A percentile compares a stretch with the other conserved stretches of the same genome.
phyloP scores from a whole-genome alignment of 2,888 invertebrate species.

The Drosophila phalerata region DNA sequence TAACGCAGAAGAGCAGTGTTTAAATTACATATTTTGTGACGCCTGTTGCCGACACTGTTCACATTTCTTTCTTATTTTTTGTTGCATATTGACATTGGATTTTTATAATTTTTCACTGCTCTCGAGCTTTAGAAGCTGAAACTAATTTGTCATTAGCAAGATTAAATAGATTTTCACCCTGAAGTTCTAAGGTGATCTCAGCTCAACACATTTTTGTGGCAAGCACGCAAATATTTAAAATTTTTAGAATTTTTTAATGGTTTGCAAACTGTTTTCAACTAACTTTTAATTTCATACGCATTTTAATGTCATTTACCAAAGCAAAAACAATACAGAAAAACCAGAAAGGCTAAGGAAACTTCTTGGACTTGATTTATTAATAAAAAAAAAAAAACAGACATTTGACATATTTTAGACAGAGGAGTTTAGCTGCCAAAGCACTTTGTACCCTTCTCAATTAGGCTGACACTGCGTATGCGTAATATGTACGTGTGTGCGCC shows the following conservation, averaged over 20 bases:
- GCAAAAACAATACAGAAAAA: constrained; percentile 16
- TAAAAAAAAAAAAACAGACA: constrained; percentile 44
- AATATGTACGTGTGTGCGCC: constrained; percentile 48
- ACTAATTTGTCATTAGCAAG: constrained; percentile 49
- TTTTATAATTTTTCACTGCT: constrained; percentile 55
- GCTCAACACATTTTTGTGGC: constrained; percentile 3
- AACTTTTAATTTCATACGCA: constrained; percentile 56
- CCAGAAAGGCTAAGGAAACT: constrained; percentile 12
- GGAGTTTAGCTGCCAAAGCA: constrained; percentile 62
- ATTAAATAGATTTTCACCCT: neutral
- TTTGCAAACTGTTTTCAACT: constrained; percentile 11
- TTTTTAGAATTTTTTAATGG: constrained; percentile 10
- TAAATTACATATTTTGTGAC: constrained; percentile 52
- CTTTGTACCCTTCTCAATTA: constrained; percentile 78
- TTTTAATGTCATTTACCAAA: constrained; percentile 54
- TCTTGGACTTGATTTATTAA: constrained; percentile 30
- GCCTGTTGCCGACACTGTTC: constrained; percentile 41
- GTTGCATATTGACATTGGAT: constrained; percentile 30
- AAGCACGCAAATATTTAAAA: constrained; percentile 14
- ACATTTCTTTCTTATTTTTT: constrained; percentile 1
- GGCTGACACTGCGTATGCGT: constrained; percentile 76
- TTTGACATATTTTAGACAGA: constrained; percentile 73
- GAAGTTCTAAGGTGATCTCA: neutral
- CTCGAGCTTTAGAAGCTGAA: constrained; percentile 17
- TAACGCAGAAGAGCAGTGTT: constrained; percentile 26